A percentile compares a stretch with the other conserved stretches of the same genome.
These are phyloP conservation scores for Carapus acus DNA, from an alignment of 2,797 vertebrate species.

Conservation along the genomic window DNA sequence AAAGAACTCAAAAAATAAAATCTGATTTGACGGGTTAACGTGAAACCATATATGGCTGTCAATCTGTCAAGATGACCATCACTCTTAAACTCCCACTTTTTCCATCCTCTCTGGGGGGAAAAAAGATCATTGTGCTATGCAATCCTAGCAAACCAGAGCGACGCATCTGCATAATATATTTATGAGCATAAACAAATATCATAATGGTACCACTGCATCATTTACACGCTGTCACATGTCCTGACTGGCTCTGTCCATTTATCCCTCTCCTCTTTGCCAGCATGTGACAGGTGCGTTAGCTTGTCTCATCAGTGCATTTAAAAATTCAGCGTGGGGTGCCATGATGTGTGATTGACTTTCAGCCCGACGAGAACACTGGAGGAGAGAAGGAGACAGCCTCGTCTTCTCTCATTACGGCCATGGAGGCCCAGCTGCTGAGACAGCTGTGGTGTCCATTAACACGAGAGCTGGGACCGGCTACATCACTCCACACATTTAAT, in stretches of 20 bases:
- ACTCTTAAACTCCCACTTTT: too few species aligned
- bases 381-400: constrained; percentile 18
- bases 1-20: too few species aligned
- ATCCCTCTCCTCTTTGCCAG: neutral
- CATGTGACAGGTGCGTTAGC: neutral
- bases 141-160: too few species aligned
- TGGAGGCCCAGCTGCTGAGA: constrained; percentile 50
- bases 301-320: constrained; percentile 12
- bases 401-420: constrained; percentile 42
- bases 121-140: too few species aligned
- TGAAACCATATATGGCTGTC: too few species aligned
- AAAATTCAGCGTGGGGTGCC: constrained; percentile 17
- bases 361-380: constrained; percentile 25
- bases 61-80: too few species aligned
- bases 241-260: neutral
- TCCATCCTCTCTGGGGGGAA: too few species aligned
- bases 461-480: constrained; percentile 37
- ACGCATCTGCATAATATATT: too few species aligned
- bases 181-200: too few species aligned
- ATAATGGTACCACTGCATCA: too few species aligned
- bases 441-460: constrained; percentile 49
- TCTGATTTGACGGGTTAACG: too few species aligned
- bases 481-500: constrained; percentile 34
- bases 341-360: constrained; percentile 44
- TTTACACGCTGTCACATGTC: neutral